These are phyloP conservation scores for Stenoptilia bipunctidactyla DNA, from an alignment of 2,888 invertebrate genomes.

Conservation along the genomic window DNA sequence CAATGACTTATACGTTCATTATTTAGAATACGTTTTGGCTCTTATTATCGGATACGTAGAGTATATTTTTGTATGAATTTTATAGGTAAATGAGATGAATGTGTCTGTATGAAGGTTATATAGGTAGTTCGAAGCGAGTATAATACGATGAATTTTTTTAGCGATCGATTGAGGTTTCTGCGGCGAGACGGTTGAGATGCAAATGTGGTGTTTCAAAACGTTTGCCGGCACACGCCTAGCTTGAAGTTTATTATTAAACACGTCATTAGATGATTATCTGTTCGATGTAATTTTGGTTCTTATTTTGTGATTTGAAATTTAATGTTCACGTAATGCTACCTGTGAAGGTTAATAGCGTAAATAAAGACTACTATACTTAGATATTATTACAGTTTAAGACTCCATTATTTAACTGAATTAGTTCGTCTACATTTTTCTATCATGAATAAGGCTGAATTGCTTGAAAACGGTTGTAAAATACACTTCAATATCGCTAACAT, in stretches of 20 bases:
- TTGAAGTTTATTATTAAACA: conserved; percentile 40
- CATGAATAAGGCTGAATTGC: too few relatives aligned
- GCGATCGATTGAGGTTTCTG: conserved; percentile 66
- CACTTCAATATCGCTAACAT: too few relatives aligned
- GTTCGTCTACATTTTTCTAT: too few relatives aligned
- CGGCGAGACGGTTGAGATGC: conserved; percentile 56
- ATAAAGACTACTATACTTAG: too few relatives aligned
- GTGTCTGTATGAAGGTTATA: conserved; percentile 27
- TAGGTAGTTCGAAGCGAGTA: conserved; percentile 47
- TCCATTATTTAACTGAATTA: too few relatives aligned
- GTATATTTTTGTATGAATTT: too few relatives aligned
- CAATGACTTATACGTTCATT: conserved; percentile 20
- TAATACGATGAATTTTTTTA: conserved; percentile 65
- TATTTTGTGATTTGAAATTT: not conserved
- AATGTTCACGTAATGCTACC: too few relatives aligned
- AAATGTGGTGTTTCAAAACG: conserved; percentile 58
- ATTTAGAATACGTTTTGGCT: conserved; percentile 12
- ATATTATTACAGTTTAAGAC: too few relatives aligned
- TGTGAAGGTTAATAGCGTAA: too few relatives aligned
- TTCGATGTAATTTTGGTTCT: not conserved
- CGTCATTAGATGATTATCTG: conserved; percentile 6
- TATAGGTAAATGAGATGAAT: conserved; percentile 16
- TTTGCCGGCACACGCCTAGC: conserved; percentile 54
- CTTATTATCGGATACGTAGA: conserved; percentile 12
- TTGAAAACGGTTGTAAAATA: too few relatives aligned